These are phyloP conservation scores for Tachysurus fulvidraco DNA, from an alignment of 2,113 vertebrate genomes.

Conservation along the genomic window DNA sequence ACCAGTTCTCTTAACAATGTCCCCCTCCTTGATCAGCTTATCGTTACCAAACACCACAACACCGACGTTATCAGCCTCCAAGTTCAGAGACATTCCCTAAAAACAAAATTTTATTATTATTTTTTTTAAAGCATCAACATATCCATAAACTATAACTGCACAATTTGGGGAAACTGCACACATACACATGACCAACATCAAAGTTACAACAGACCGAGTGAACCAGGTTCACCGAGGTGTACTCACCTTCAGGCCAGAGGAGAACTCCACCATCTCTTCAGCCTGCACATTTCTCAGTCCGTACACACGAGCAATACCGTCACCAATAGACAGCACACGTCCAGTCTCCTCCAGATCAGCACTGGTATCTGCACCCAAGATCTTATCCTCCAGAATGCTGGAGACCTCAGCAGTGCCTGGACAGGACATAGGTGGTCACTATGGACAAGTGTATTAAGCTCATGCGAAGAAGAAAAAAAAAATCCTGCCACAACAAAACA, in stretches of 20 bases:
- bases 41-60: slow-evolving; percentile 99
- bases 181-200: background rate
- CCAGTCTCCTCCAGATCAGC: slow-evolving; percentile 95
- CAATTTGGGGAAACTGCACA: background rate
- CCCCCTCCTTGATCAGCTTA: slow-evolving; percentile 97
- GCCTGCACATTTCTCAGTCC: slow-evolving; percentile 96
- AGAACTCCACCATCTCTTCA: slow-evolving; percentile 99
- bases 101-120: background rate
- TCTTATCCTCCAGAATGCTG: slow-evolving; percentile 94
- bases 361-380: slow-evolving; percentile 88
- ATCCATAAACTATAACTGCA: background rate
- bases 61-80: slow-evolving; percentile 99
- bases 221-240: background rate
- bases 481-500: background rate
- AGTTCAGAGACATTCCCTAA: slow-evolving; percentile 98
- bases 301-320: slow-evolving; percentile 95
- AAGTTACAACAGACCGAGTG: too few species aligned
- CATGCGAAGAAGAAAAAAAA: background rate
- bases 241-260: slow-evolving; percentile 91
- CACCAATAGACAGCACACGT: slow-evolving; percentile 94
- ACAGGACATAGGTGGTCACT: background rate
- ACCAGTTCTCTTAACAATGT: slow-evolving; percentile 96
- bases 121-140: too few species aligned
- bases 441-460: background rate
- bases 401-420: slow-evolving; percentile 94